phyloP scores from a whole-genome alignment of 2,888 invertebrate species.

The Acanthoscelides obtectus region DNA sequence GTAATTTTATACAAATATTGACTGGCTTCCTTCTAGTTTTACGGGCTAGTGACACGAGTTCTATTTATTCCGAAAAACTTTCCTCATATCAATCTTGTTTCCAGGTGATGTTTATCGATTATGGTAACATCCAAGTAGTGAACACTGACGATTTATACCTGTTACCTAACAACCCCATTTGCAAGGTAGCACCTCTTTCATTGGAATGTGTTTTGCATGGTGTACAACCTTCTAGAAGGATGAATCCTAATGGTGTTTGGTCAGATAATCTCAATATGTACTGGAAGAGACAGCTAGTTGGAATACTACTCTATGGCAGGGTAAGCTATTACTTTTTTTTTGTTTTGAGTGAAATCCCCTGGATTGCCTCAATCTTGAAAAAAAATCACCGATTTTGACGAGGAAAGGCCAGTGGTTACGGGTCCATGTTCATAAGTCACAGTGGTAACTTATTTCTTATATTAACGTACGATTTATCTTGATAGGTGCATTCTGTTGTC shows the following conservation, averaged over 20 bases:
- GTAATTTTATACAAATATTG: background rate
- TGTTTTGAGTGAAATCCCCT: too few species aligned
- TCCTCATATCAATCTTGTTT: conserved; percentile 15
- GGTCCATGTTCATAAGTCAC: too few species aligned
- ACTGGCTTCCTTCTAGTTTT: background rate
- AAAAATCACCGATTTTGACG: too few species aligned
- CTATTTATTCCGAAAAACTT: conserved; percentile 1
- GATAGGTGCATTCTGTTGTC: conserved; percentile 70
- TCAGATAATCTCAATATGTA: conserved; percentile 49
- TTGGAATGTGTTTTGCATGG: conserved; percentile 68
- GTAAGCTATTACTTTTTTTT: conserved; percentile 33
- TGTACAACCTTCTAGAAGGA: conserved; percentile 62
- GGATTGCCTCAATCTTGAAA: too few species aligned
- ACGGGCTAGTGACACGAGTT: too few species aligned
- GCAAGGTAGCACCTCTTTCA: conserved; percentile 55
- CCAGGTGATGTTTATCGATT: conserved; percentile 75
- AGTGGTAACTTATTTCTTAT: too few species aligned
- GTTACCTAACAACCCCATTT: conserved; percentile 33
- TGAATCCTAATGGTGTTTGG: conserved; percentile 61
- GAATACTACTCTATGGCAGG: conserved; percentile 46
- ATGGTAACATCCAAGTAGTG: conserved; percentile 59
- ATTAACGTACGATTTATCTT: conserved; percentile 14
- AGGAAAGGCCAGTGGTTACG: too few species aligned
- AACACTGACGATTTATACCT: conserved; percentile 47
- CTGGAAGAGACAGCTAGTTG: conserved; percentile 43